Evolutionary conservation across 2,113 vertebrate species (phyloP).

Genomic region (Galemys pyrenaicus): DNA sequence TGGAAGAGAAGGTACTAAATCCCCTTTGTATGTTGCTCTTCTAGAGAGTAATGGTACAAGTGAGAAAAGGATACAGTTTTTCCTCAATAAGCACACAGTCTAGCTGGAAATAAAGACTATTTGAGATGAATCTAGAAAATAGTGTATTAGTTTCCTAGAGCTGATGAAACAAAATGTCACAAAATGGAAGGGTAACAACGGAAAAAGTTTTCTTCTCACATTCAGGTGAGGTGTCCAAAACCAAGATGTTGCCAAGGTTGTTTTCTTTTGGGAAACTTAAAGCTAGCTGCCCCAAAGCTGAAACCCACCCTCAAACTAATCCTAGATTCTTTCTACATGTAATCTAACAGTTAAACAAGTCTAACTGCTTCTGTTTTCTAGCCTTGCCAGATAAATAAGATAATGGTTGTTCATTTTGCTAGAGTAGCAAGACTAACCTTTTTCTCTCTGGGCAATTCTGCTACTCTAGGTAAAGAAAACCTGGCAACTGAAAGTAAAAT

Average conservation of each 20-base stretch:
- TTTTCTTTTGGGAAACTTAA: not conserved
- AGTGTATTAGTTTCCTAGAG: not conserved
- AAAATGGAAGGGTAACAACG: not conserved
- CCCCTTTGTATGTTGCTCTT: not conserved
- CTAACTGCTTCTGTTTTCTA: too few relatives aligned
- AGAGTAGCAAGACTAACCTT: too few relatives aligned
- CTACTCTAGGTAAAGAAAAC: too few relatives aligned
- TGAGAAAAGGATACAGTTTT: not conserved
- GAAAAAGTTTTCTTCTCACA: not conserved
- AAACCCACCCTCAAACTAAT: too few relatives aligned
- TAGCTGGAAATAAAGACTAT: not conserved
- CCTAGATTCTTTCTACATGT: too few relatives aligned
- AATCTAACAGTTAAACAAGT: too few relatives aligned
- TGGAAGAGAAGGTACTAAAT: not conserved
- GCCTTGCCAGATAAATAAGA: too few relatives aligned
- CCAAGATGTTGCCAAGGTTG: not conserved
- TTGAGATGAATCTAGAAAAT: not conserved
- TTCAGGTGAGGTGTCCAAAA: not conserved
- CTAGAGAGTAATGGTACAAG: not conserved
- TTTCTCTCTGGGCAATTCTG: too few relatives aligned
- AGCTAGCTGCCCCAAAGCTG: not conserved
- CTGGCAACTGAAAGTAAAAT: not conserved
- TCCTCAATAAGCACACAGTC: not conserved
- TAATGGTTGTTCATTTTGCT: too few relatives aligned
- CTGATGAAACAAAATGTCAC: not conserved